phyloP scores from a whole-genome alignment of 2,113 vertebrate species.

The Nyctereutes procyonoides region DNA sequence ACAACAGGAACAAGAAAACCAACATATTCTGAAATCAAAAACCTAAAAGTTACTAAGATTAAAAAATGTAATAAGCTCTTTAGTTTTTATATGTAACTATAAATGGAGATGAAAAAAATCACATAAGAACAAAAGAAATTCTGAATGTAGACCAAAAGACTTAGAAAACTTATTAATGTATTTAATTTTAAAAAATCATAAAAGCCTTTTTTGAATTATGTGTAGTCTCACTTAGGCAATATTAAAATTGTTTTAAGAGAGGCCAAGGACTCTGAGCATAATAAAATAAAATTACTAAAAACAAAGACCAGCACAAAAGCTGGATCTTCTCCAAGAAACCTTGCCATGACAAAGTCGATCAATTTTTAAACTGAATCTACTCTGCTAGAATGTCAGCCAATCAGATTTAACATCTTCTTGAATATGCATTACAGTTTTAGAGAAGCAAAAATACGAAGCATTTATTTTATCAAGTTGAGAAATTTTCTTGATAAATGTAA shows the following conservation, averaged over 20 bases:
- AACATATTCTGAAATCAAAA: background rate
- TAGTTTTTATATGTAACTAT: slow-evolving; percentile 25
- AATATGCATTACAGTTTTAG: background rate
- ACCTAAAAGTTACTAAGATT: background rate
- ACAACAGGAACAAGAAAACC: background rate
- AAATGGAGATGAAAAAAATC: background rate
- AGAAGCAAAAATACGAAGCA: background rate
- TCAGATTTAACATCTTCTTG: slow-evolving; percentile 13
- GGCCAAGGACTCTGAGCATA: slow-evolving; percentile 45
- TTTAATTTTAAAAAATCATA: slow-evolving; percentile 64
- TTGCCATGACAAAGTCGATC: slow-evolving; percentile 61
- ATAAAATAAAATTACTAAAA: slow-evolving; percentile 69
- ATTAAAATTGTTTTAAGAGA: slow-evolving; percentile 73
- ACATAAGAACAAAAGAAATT: slow-evolving; percentile 38
- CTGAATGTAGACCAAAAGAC: slow-evolving; percentile 12
- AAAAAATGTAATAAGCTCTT: background rate
- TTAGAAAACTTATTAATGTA: slow-evolving; percentile 28
- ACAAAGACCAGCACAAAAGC: slow-evolving; percentile 68
- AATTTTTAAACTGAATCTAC: slow-evolving; percentile 50
- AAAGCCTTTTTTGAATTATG: slow-evolving; percentile 57
- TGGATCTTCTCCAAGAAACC: slow-evolving; percentile 60
- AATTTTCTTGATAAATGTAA: background rate
- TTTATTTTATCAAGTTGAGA: slow-evolving; percentile 41
- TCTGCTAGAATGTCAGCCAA: background rate
- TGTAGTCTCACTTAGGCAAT: slow-evolving; percentile 64